Percentiles rank a stretch among this genome's conserved stretches.
Evolutionary conservation across 2,797 vertebrate genomes (phyloP).

Genomic region (Diplodus sargus): DNA sequence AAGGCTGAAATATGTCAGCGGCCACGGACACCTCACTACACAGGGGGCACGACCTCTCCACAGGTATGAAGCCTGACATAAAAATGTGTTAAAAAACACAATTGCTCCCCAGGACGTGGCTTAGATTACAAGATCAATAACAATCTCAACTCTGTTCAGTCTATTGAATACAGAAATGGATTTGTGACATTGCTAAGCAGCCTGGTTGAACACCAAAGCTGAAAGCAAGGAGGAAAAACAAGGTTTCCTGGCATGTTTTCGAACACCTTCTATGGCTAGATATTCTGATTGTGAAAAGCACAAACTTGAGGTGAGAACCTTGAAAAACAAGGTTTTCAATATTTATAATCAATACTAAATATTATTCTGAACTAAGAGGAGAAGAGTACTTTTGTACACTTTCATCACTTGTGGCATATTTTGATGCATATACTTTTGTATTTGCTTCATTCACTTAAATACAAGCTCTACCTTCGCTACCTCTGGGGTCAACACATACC

Average conservation of each 20-base stretch:
- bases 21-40: conserved; percentile 19
- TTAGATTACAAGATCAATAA: background rate
- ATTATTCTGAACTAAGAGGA: too few relatives aligned
- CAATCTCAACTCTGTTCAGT: background rate
- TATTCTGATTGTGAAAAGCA: too few relatives aligned
- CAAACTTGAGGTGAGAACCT: too few relatives aligned
- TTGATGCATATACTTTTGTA: too few relatives aligned
- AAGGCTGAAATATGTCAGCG: conserved; percentile 48
- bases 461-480: too few relatives aligned
- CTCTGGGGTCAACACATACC: too few relatives aligned
- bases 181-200: conserved; percentile 2
- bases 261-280: background rate
- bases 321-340: background rate
- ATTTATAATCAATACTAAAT: too few relatives aligned
- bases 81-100: background rate
- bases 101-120: background rate
- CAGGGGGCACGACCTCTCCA: conserved; percentile 20
- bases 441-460: too few relatives aligned
- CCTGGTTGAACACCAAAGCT: background rate
- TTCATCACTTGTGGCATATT: too few relatives aligned
- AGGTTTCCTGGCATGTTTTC: background rate
- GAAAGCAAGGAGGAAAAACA: background rate
- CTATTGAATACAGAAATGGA: conserved; percentile 1
- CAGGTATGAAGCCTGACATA: background rate
- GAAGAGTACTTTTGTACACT: too few relatives aligned